Percentiles rank a stretch among this genome's conserved stretches.
phyloP scores from a whole-genome alignment of 2,888 invertebrate species.

The Troides aeacus region DNA sequence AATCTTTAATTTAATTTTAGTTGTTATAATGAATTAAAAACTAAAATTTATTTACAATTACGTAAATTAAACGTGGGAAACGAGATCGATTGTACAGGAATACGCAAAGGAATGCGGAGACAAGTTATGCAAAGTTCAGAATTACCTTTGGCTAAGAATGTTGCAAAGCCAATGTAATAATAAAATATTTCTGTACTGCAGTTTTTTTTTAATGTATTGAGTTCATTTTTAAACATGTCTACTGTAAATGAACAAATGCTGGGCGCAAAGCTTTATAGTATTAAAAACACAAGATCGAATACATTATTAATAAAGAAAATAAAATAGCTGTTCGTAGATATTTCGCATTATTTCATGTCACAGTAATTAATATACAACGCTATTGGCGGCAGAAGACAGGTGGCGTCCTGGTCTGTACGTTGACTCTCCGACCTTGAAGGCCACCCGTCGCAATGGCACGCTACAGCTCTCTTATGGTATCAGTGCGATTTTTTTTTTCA shows the following conservation, averaged over 20 bases:
- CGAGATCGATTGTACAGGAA: slow-evolving; percentile 19
- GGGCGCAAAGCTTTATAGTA: not conserved
- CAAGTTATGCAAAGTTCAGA: slow-evolving; percentile 20
- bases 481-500: slow-evolving; percentile 56
- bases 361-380: slow-evolving; percentile 55
- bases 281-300: not conserved
- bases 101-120: slow-evolving; percentile 23
- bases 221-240: not conserved
- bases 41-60: no score
- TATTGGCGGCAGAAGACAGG: slow-evolving; percentile 63
- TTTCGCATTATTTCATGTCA: slow-evolving; percentile 37
- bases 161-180: not conserved
- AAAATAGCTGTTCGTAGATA: slow-evolving; percentile 14
- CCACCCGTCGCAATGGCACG: slow-evolving; percentile 65
- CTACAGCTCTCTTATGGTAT: slow-evolving; percentile 55
- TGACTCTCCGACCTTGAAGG: slow-evolving; percentile 71
- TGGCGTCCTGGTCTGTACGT: slow-evolving; percentile 70
- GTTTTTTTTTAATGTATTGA: no score
- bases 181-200: not conserved
- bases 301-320: not conserved
- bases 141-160: slow-evolving; percentile 21
- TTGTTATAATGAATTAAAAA: no score
- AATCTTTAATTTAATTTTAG: no score
- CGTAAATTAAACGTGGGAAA: slow-evolving; percentile 19
- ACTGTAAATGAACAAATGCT: not conserved